Conservation (phyloP, 1,140 invertebrate genomes). For the Dufourea novaeangliae region DNA sequence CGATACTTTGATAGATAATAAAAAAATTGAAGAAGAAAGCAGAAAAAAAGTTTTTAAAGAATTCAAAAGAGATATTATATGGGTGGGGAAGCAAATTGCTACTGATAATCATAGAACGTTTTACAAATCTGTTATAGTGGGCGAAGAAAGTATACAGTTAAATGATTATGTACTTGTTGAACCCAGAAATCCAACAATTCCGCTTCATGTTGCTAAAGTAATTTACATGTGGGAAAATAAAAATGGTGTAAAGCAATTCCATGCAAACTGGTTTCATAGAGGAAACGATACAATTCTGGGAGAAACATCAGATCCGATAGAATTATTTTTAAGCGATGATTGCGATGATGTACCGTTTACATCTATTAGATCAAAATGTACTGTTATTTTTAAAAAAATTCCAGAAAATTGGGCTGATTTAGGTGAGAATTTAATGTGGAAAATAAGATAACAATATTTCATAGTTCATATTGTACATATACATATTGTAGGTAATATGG, state of each 20-base stretch:
- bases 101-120: slow-evolving; percentile 57
- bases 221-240: slow-evolving; percentile 86
- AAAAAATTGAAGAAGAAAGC: slow-evolving; percentile 64
- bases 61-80: slow-evolving; percentile 80
- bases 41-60: slow-evolving; percentile 72
- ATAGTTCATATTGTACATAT: background rate
- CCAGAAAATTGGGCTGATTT: slow-evolving; percentile 62
- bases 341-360: slow-evolving; percentile 87
- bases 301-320: slow-evolving; percentile 89
- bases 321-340: slow-evolving; percentile 89
- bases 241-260: slow-evolving; percentile 61
- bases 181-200: slow-evolving; percentile 85
- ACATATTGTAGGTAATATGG: slow-evolving; percentile 54
- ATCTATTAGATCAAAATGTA: slow-evolving; percentile 82
- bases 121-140: slow-evolving; percentile 68
- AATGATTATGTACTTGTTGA: slow-evolving; percentile 88
- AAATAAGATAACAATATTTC: background rate
- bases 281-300: slow-evolving; percentile 90
- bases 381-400: slow-evolving; percentile 61
- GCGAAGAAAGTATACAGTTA: slow-evolving; percentile 66
- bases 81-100: slow-evolving; percentile 82
- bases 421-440: slow-evolving; percentile 49
- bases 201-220: slow-evolving; percentile 87
- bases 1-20: slow-evolving; percentile 76
- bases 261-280: slow-evolving; percentile 83